These are phyloP conservation scores for Holothuria scabra DNA, from an alignment of 53 echinoderm and acorn worm genomes.

Conservation along the genomic window DNA sequence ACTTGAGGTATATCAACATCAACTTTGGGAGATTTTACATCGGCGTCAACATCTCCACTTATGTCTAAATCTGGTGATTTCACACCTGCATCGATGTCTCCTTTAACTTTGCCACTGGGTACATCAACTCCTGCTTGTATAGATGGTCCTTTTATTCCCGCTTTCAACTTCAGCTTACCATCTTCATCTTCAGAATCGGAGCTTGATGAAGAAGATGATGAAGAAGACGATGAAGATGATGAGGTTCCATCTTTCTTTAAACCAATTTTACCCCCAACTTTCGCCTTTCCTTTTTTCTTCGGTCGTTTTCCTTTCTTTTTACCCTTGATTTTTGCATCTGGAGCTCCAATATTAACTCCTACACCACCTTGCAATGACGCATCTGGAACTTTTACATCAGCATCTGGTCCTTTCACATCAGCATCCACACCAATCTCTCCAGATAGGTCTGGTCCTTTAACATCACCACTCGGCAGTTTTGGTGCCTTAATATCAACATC, in stretches of 20 bases:
- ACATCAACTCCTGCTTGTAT: conserved; percentile 9
- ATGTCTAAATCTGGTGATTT: conserved; percentile 45
- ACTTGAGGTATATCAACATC: conserved; percentile 49
- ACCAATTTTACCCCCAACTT: conserved; percentile 60
- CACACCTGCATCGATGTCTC: background rate
- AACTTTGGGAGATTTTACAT: conserved; percentile 21
- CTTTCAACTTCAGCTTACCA: conserved; percentile 57
- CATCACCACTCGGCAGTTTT: conserved; percentile 12
- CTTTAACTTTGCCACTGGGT: conserved; percentile 3
- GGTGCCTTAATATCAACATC: conserved; percentile 37
- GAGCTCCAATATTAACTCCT: background rate
- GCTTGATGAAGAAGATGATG: conserved; percentile 45
- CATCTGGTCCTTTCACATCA: conserved; percentile 51
- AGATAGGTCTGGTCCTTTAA: conserved; percentile 28
- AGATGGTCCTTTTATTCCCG: conserved; percentile 49
- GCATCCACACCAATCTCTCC: conserved; percentile 49
- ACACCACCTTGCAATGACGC: background rate
- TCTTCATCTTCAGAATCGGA: conserved; percentile 59
- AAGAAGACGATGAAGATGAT: conserved; percentile 53
- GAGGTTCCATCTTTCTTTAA: conserved; percentile 48
- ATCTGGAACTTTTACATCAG: conserved; percentile 47
- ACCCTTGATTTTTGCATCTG: conserved; percentile 13
- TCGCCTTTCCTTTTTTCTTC: conserved; percentile 36
- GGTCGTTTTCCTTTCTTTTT: conserved; percentile 52
- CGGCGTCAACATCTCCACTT: conserved; percentile 45